Evolutionary conservation across 1,140 invertebrate species (phyloP), one percentile per base, ranked within the genome.

Genomic region (Diorhabda sublineata): DNA sequence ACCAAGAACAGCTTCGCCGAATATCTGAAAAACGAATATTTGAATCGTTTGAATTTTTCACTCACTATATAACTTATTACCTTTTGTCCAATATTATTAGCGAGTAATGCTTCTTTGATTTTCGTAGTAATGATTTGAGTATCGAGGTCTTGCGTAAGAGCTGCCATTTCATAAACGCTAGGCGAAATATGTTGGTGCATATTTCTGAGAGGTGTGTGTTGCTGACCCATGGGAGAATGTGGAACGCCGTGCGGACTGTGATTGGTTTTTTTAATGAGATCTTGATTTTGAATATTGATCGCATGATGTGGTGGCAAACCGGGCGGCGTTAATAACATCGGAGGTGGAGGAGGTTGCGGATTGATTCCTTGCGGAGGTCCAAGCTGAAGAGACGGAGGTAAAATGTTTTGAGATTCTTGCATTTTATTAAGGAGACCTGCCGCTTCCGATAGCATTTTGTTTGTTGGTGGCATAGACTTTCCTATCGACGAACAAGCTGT

Each of bases 41-140:
- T 7, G 43, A 61, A 61, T 61, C 11, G 26, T 11, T 5, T 11
- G 57, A 58, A 11, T n/a, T n/a, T n/a, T n/a, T n/a, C n/a, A n/a
- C n/a, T n/a, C n/a, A n/a, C n/a, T n/a, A n/a, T n/a, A n/a, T n/a
- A n/a, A n/a, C n/a, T n/a, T n/a, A n/a, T n/a, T 81, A 92, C 86
- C 84, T 98, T 98, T 83, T 99, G 97, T 2, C 97, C 97, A 74
- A 98, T 96, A 77, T 98, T 98, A 77, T 98, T 98, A 6, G 96
- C 96, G 52, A 98, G 84, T 1, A 98, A 84, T 1, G 96, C 94
- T 81, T 98, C 97, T 80, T 98, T 99, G 77, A 98, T 98, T 81
- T 96, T 95, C 0, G 95, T 97, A 0, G 97, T 98, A 70, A 98
- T 96, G 4, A 91, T 91, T 80, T 98, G 94, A 0, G 97, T 98